phyloP scores from a whole-genome alignment of 2,113 vertebrate genomes.

The Talpa occidentalis region DNA sequence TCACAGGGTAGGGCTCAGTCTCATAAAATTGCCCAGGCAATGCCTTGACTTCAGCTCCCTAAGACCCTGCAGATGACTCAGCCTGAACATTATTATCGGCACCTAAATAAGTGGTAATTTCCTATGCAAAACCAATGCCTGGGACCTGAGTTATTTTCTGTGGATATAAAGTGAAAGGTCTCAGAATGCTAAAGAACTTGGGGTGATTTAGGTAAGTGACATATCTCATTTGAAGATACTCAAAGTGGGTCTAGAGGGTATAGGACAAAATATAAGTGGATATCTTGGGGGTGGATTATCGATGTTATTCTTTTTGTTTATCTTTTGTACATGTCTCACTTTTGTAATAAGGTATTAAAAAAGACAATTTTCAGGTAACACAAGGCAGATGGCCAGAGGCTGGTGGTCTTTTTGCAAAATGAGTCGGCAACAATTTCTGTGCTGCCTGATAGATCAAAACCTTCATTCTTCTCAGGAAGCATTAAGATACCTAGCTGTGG shows the following conservation, averaged over 20 bases:
- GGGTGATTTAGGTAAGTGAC: not conserved
- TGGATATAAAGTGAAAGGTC: not conserved
- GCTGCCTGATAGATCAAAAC: not conserved
- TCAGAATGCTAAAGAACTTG: not conserved
- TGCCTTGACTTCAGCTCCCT: not conserved
- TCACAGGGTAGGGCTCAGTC: not conserved
- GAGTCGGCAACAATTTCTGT: not conserved
- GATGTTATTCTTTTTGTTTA: not conserved
- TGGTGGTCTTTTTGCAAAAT: not conserved
- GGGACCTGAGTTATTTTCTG: not conserved
- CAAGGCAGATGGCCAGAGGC: not conserved
- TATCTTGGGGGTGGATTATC: not conserved
- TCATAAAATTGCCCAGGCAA: not conserved
- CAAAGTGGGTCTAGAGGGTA: not conserved
- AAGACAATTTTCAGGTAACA: conserved; percentile 3
- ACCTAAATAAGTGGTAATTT: not conserved
- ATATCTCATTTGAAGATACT: not conserved
- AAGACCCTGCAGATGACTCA: not conserved
- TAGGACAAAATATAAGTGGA: not conserved
- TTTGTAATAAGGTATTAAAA: conserved; percentile 46
- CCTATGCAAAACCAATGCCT: not conserved
- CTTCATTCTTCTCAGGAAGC: not conserved
- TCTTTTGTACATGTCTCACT: conserved; percentile 16
- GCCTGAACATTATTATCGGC: not conserved
- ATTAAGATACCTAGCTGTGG: not conserved